Evolutionary conservation across 2,888 invertebrate genomes (phyloP).

Genomic region (Meganola albula): DNA sequence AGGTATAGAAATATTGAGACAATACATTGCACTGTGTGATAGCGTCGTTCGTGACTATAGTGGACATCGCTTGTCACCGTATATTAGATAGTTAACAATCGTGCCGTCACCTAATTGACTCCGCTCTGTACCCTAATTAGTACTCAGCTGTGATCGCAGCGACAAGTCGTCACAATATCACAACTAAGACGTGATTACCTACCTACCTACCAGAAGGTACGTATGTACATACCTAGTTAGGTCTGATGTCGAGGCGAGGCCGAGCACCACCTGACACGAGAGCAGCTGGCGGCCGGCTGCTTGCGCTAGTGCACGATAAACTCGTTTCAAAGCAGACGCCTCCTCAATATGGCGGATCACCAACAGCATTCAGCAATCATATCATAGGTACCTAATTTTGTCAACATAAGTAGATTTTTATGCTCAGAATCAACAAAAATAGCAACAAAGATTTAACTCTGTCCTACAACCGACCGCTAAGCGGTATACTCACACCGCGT

Average conservation of each 20-base stretch:
- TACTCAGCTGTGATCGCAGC: constrained; percentile 25
- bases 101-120: constrained; percentile 51
- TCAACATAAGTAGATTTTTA: no score
- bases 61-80: constrained; percentile 27
- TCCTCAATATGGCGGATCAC: constrained; percentile 63
- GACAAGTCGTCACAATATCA: no score
- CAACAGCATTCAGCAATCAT: no score
- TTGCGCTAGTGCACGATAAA: constrained; percentile 62
- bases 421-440: no score
- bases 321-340: constrained; percentile 67
- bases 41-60: constrained; percentile 29
- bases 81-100: constrained; percentile 41
- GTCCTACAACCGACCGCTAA: constrained; percentile 33
- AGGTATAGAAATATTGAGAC: constrained; percentile 9
- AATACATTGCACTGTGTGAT: constrained; percentile 14
- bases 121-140: constrained; percentile 44
- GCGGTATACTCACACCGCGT: constrained; percentile 35
- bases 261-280: constrained; percentile 68
- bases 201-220: constrained; percentile 15
- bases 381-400: no score
- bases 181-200: constrained; percentile 15
- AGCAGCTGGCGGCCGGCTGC: constrained; percentile 69
- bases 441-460: constrained; percentile 30
- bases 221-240: no score
- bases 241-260: constrained; percentile 53